A percentile compares a stretch with the other conserved stretches of the same genome.
phyloP scores from a whole-genome alignment of 2,113 vertebrate genomes.

The Oreochromis tanganicae region DNA sequence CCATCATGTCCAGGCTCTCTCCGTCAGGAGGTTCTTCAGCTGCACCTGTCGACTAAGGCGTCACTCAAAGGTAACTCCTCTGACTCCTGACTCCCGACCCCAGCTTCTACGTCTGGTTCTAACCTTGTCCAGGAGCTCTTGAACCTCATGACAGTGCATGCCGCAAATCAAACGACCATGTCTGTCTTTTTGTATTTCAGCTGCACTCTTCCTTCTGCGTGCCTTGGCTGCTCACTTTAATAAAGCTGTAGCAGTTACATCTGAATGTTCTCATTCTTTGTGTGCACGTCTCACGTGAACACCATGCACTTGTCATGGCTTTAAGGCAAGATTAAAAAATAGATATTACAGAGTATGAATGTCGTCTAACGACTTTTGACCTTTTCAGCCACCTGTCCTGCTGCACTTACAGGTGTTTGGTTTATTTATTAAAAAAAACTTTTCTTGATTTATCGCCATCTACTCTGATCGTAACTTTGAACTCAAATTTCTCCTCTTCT shows the following conservation, averaged over 20 bases:
- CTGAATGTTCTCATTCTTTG: not conserved
- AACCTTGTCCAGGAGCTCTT: not conserved
- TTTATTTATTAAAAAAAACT: not conserved
- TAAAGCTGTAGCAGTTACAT: not conserved
- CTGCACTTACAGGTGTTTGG: not conserved
- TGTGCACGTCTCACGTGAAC: not conserved
- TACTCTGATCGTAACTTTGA: not conserved
- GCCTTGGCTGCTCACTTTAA: not conserved
- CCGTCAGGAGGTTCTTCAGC: slow-evolving; percentile 77
- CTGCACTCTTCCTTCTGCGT: not conserved
- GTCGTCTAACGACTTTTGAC: not conserved
- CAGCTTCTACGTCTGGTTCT: not conserved
- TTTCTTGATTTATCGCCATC: not conserved
- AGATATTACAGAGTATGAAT: not conserved
- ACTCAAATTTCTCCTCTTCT: not conserved
- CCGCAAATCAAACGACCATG: not conserved
- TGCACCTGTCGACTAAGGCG: slow-evolving; percentile 73
- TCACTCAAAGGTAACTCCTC: slow-evolving; percentile 69
- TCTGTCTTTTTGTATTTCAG: not conserved
- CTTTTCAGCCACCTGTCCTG: not conserved
- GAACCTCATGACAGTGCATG: not conserved
- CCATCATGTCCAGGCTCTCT: slow-evolving; percentile 68
- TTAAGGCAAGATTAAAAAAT: not conserved
- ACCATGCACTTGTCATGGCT: not conserved
- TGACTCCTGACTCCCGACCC: not conserved